Evolutionary conservation across 1,140 invertebrate genomes (phyloP), one percentile per base, ranked within the genome.

Genomic region (Lycorma delicatula): DNA sequence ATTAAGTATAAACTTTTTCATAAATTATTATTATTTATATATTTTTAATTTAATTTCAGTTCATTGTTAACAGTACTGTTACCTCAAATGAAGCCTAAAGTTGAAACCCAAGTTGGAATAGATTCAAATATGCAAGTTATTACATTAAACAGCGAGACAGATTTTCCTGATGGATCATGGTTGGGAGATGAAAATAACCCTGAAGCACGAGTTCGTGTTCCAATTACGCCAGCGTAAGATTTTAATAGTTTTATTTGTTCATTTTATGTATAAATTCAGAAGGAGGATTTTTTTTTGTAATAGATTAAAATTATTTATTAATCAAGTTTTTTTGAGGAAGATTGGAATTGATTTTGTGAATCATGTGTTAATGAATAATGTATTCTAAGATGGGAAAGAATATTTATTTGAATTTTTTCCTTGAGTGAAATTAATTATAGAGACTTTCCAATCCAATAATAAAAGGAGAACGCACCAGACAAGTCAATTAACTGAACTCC

Each of bases 121-220:
- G 65, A 67, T 52, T 61, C 64, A 5, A 56, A 53, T 26, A 57
- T 66, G 25, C 64, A 65, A 53, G 65, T 71, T 9, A 65, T 72
- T 13, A 64, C 69, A 5, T 60, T 72, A 3, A 70, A 70, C 47
- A 57, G 55, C 7, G 70, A 71, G 56, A 72, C 74, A 55, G 77
- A 80, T 66, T 78, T 70, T 66, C 77, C 77, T 6, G 68, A 73
- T 63, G 78, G 78, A 9, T 72, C 72, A 23, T 80, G 78, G 78
- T 66, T 80, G n/a, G 78, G 78, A 7, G 75, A 79, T 67, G 74
- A 76, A 60, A 69, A 66, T 47, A 75, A 77, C 64, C 71, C 73
- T 18, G 75, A 77, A 60, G 70, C 72, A 60, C 68, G 77, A 64
- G 78, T 80, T 12, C 58, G 78, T 57, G 74, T 75, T 46, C 72